phyloP scores from a whole-genome alignment of 2,888 invertebrate species.

The Nemotelus nigrinus region DNA sequence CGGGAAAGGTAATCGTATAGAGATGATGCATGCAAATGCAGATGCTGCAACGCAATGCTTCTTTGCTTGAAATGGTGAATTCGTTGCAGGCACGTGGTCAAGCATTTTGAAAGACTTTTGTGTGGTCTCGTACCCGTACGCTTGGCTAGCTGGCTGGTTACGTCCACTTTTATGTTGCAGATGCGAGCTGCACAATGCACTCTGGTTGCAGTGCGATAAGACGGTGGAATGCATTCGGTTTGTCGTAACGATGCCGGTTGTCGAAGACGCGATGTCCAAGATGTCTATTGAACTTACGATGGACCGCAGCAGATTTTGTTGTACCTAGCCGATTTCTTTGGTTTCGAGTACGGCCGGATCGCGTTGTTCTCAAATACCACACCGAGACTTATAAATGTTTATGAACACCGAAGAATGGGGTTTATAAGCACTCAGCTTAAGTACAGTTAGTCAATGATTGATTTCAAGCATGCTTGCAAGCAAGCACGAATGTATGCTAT shows the following conservation, averaged over 20 bases:
- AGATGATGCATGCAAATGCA: constrained; percentile 24
- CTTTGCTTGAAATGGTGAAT: not conserved
- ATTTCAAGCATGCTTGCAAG: constrained; percentile 40
- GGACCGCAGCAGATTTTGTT: constrained; percentile 1
- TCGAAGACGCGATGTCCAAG: constrained; percentile 20
- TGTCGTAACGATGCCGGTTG: not conserved
- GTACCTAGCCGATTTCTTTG: not conserved
- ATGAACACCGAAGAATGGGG: constrained; percentile 23
- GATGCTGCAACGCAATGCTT: constrained; percentile 1
- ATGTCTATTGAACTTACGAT: not conserved
- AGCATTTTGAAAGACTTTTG: constrained; percentile 33
- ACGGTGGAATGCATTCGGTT: not conserved
- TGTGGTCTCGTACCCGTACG: constrained; percentile 29
- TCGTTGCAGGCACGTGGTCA: constrained; percentile 37
- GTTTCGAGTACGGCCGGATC: not conserved
- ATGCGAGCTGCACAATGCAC: constrained; percentile 4
- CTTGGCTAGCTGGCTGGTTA: not conserved
- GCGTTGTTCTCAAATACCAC: not conserved
- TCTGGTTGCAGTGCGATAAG: not conserved
- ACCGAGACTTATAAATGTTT: constrained; percentile 20
- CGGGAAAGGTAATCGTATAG: not conserved
- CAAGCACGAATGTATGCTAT: constrained; percentile 18
- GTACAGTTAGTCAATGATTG: constrained; percentile 45
- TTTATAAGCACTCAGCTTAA: constrained; percentile 36
- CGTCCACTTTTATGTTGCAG: not conserved